These are phyloP conservation scores for Plagiodera versicolora DNA, from an alignment of 2,888 invertebrate genomes.

Conservation along the genomic window DNA sequence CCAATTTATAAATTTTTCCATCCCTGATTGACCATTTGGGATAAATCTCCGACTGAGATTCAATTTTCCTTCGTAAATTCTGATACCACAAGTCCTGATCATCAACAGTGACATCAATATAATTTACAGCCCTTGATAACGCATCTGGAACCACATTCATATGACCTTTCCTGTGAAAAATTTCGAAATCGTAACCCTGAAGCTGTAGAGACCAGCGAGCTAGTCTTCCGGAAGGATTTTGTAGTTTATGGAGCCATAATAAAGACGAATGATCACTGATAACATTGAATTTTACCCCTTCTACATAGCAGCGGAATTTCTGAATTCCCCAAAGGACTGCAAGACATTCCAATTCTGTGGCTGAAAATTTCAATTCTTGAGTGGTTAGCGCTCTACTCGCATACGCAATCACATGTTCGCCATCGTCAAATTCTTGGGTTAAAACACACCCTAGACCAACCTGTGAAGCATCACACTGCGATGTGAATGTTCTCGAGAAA, in stretches of 20 bases:
- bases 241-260: constrained; percentile 25
- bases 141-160: constrained; percentile 14
- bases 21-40: not conserved
- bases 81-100: not conserved
- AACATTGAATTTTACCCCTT: constrained; percentile 27
- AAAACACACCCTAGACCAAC: constrained; percentile 13
- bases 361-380: constrained; percentile 28
- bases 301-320: constrained; percentile 32
- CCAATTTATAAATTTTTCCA: not conserved
- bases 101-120: not conserved
- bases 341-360: constrained; percentile 30
- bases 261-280: constrained; percentile 33
- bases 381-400: constrained; percentile 24
- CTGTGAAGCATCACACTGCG: constrained; percentile 36
- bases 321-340: constrained; percentile 34
- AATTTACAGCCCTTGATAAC: not conserved
- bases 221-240: constrained; percentile 26
- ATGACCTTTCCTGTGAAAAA: constrained; percentile 20
- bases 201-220: constrained; percentile 17
- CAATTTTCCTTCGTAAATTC: not conserved
- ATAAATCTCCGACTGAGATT: not conserved
- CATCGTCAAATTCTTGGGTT: constrained; percentile 23
- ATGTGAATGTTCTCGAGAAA: constrained; percentile 24
- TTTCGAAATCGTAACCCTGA: constrained; percentile 17
- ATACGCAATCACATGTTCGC: constrained; percentile 30